Percentiles rank a stretch among this genome's conserved stretches.
These are phyloP conservation scores for Drosophila paulistorum DNA, from an alignment of 1,140 invertebrate species.

Conservation along the genomic window DNA sequence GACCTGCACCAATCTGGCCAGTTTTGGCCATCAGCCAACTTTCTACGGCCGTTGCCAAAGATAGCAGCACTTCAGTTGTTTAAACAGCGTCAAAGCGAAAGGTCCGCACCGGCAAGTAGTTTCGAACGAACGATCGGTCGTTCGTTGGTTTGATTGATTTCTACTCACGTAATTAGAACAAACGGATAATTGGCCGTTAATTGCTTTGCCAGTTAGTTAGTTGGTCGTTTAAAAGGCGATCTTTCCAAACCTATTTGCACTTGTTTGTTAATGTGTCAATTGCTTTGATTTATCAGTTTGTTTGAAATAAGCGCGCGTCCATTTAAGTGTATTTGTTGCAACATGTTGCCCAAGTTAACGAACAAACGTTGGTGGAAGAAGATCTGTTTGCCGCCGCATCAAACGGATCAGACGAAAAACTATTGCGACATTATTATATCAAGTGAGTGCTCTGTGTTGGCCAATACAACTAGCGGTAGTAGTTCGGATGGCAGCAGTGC, in stretches of 20 bases:
- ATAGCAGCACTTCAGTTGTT: slow-evolving; percentile 46
- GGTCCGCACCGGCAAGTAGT: slow-evolving; percentile 21
- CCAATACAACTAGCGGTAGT: slow-evolving; percentile 48
- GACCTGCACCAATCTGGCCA: slow-evolving; percentile 71
- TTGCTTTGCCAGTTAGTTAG: slow-evolving; percentile 45
- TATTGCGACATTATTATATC: slow-evolving; percentile 62
- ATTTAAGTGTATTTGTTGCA: not conserved
- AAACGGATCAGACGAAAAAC: slow-evolving; percentile 53
- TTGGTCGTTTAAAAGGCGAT: not conserved
- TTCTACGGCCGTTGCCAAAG: slow-evolving; percentile 46
- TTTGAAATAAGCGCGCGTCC: slow-evolving; percentile 34
- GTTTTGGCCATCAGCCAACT: slow-evolving; percentile 53
- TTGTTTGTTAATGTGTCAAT: slow-evolving; percentile 72
- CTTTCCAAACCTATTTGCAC: not conserved
- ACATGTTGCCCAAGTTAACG: slow-evolving; percentile 35
- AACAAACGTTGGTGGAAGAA: slow-evolving; percentile 78
- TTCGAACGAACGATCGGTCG: slow-evolving; percentile 14
- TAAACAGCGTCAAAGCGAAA: slow-evolving; percentile 57
- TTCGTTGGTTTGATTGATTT: slow-evolving; percentile 44
- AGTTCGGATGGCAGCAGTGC: slow-evolving; percentile 40
- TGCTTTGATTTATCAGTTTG: slow-evolving; percentile 44
- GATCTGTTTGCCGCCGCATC: slow-evolving; percentile 63
- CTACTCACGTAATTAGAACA: slow-evolving; percentile 80
- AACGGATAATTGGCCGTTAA: slow-evolving; percentile 78
- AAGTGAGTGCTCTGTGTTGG: slow-evolving; percentile 56